Evolutionary conservation across 2,888 invertebrate species (phyloP).

Genomic region (Erebia aethiops): DNA sequence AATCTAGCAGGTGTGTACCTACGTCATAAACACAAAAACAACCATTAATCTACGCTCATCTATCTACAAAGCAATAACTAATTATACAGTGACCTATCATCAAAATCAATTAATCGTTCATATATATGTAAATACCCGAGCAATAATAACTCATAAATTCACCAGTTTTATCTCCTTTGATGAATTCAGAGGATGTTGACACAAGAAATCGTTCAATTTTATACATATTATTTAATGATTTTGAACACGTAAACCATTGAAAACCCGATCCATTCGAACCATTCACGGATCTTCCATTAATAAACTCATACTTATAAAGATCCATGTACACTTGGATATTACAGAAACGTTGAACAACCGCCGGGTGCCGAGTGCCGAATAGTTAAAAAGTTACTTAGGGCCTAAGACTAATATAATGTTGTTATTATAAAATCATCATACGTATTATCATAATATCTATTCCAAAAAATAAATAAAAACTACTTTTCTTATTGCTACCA

Average conservation of each 20-base stretch:
- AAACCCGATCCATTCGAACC: slow-evolving; percentile 43
- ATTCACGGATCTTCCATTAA: slow-evolving; percentile 50
- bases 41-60: no score
- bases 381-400: no score
- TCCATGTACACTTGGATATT: neutral
- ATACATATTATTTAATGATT: slow-evolving; percentile 29
- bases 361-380: neutral
- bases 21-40: slow-evolving; percentile 10
- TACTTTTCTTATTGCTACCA: no score
- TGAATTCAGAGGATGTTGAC: slow-evolving; percentile 37
- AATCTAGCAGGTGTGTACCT: neutral
- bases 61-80: neutral
- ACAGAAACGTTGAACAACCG: slow-evolving; percentile 9
- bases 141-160: slow-evolving; percentile 30
- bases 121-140: slow-evolving; percentile 13
- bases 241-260: slow-evolving; percentile 50
- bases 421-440: no score
- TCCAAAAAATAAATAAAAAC: no score
- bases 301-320: slow-evolving; percentile 27
- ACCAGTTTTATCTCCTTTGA: slow-evolving; percentile 32
- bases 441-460: no score
- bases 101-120: slow-evolving; percentile 27
- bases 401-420: no score
- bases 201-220: slow-evolving; percentile 32
- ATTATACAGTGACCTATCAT: slow-evolving; percentile 21